Percentiles rank a stretch among this genome's conserved stretches.
phyloP scores from a whole-genome alignment of 2,113 vertebrate genomes.

The Tylochromis polylepis region DNA sequence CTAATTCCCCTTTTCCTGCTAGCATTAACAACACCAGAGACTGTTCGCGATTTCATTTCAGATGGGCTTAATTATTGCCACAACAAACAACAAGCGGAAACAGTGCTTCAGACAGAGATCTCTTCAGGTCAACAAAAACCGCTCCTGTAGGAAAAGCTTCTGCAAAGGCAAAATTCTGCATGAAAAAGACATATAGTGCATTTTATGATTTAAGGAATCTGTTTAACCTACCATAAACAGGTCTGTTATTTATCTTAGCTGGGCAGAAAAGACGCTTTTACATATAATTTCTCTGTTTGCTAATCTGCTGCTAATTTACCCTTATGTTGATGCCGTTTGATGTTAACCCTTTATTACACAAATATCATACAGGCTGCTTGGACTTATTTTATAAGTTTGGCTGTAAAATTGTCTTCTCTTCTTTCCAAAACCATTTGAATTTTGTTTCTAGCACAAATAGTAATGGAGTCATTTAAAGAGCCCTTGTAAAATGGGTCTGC shows the following conservation, averaged over 20 bases:
- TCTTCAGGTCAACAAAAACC: background rate
- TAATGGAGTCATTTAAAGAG: background rate
- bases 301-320: background rate
- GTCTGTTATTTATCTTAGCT: background rate
- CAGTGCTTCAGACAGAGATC: background rate
- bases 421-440: background rate
- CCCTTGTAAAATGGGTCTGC: background rate
- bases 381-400: accelerated
- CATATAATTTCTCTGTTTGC: background rate
- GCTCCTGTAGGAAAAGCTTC: background rate
- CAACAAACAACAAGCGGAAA: background rate
- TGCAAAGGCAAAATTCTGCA: background rate
- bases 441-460: background rate
- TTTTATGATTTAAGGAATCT: background rate
- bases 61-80: constrained; percentile 8
- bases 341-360: background rate
- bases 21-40: background rate
- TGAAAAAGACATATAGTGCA: background rate
- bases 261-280: background rate
- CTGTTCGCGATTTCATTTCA: background rate
- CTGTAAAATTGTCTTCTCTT: background rate
- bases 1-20: background rate
- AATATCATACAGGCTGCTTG: accelerated
- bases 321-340: background rate
- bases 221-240: background rate